Base-by-base conservation (phyloP, 2,888 invertebrate genomes). In the Terebella lapidaria region DNA sequence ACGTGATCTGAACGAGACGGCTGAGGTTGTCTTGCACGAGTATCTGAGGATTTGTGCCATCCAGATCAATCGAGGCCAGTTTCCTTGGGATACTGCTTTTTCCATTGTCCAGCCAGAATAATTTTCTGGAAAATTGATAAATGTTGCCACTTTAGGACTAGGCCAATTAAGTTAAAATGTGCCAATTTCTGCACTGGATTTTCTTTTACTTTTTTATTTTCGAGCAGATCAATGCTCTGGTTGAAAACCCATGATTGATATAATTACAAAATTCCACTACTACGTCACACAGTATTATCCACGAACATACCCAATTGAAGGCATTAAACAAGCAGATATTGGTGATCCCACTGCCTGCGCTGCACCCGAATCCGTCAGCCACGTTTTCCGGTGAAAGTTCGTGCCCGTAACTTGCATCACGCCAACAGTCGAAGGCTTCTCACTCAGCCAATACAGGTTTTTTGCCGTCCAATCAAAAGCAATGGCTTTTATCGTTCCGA, bases 381-480 rank as follows among this genome's bases (percentile, higher is more conserved):
- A 86, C 29, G 95, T 87, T 15, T 90, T 86, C 47, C 95, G 84
- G 77, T 90, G 91, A 74, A 90, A 89, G 0, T 86, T 84, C 76
- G 92, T 90, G 0, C 92, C 91, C 73, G 93, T 92, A 1, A 77
- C 20, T 18, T 47, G 29, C 18, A 63, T 56, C 26, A 64, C 64
- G 22, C 54, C 54, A 53, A 66, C 62, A 18, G 57, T 29, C 18
- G 58, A 53, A 3, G 57, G 54, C 3, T 15, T 28, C 4, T 15
- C 86, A 74, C 95, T 96, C 27, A 92, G 94, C 79, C 96, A 88
- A 78, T 90, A 96, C 35, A 99, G 80, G 82, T 97, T 99, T 58
- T 94, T 85, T 2, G 96, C 95, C 25, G 96, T 84, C 96, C 97
- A 97, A 79, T 99, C 97, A 74, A 95, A 91, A 0, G 96, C 95